Evolutionary conservation across 2,888 invertebrate species (phyloP), one percentile per base, ranked within the genome.

Genomic region (Seladonia tumulorum): DNA sequence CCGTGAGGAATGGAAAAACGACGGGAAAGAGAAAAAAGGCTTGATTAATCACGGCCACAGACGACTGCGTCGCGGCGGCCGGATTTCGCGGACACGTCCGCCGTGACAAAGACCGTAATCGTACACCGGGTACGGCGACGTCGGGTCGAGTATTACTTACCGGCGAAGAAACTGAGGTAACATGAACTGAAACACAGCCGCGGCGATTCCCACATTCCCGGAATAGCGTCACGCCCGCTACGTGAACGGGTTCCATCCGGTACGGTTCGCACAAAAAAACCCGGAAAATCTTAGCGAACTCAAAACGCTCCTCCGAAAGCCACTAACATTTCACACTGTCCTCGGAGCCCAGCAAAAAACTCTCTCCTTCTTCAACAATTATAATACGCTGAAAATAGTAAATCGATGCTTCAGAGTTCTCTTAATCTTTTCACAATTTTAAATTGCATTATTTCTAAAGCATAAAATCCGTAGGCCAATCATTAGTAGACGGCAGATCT

Each of bases 161-260:
- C 82, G 79, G 82, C 66, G 35, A 66, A 66, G 79, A 87, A 77
- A 86, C 86, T 63, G 42, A 77, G 86, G 87, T 87, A 86, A 87
- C 74, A 87, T 82, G 86, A 86, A 86, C 87, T 87, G 82, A 80
- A 75, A 77, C 75, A 74, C 85, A 79, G 75, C 79, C 76, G 76
- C 39, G 84, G 84, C 72, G 87, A 86, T 87, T 86, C 87, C 86
- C 87, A 86, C 87, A 87, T 87, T 87, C 87, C 77, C 71, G 82
- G 82, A 87, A 87, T 87, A 86, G 77, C 75, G 78, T 79, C 87
- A 86, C 80, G 82, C 8, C 10, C 71, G 76, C 18, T 39, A 63
- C 81, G 80, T 57, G 76, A 53, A 53, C 79, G 77, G 57, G 82
- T 53, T 80, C 60, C 80, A 68, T 72, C 76, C 77, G 63, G 5